phyloP scores from a whole-genome alignment of 2,797 vertebrate genomes.

The Cyprinella venusta region DNA sequence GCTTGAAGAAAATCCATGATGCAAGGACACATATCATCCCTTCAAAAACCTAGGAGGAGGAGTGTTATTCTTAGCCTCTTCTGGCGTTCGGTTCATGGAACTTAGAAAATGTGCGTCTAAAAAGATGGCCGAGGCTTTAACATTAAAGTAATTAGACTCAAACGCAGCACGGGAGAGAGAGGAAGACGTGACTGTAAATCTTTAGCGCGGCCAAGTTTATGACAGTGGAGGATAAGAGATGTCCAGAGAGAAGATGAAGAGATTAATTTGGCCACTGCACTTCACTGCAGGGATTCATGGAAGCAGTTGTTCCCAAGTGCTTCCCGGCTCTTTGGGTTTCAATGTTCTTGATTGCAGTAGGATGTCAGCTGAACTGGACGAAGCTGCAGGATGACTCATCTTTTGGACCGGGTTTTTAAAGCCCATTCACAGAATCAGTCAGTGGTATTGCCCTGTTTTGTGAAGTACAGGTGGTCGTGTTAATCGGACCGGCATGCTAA shows the following conservation, averaged over 20 bases:
- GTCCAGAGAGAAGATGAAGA: constrained; percentile 69
- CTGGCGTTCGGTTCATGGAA: constrained; percentile 68
- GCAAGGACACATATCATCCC: constrained; percentile 58
- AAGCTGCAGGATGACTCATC: constrained; percentile 61
- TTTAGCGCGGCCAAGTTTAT: constrained; percentile 75
- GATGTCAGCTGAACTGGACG: constrained; percentile 51
- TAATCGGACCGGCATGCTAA: constrained; percentile 16
- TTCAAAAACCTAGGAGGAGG: constrained; percentile 56
- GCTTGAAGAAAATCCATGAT: constrained; percentile 64
- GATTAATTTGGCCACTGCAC: constrained; percentile 73
- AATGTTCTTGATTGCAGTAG: constrained; percentile 64
- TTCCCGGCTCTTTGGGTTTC: constrained; percentile 62
- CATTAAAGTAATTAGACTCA: constrained; percentile 65
- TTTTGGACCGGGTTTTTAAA: constrained; percentile 43
- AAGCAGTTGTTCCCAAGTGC: constrained; percentile 60
- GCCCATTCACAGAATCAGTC: constrained; percentile 20
- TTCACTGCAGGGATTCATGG: constrained; percentile 64
- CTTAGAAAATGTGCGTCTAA: constrained; percentile 57
- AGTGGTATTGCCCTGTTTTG: constrained; percentile 19
- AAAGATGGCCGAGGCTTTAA: constrained; percentile 70
- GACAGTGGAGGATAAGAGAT: constrained; percentile 73
- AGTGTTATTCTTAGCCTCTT: constrained; percentile 69
- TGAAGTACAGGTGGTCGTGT: constrained; percentile 32
- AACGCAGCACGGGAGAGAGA: constrained; percentile 64
- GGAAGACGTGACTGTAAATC: constrained; percentile 71